phyloP scores from a whole-genome alignment of 35 echinoderm and acorn worm species.

The Lytechinus variegatus region DNA sequence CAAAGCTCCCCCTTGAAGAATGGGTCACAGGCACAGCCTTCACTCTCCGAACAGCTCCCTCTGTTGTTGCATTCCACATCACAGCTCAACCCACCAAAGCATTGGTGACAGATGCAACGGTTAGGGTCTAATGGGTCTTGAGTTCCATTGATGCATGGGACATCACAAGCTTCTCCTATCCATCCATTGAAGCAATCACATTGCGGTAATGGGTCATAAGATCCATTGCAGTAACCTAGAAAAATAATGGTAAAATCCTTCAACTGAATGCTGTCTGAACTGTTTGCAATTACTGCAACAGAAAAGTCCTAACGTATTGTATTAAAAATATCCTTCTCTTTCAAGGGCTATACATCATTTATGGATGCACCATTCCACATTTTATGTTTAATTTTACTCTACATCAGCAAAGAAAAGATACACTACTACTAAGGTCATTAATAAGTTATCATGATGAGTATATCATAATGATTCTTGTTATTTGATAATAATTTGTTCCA shows the following conservation, averaged over 20 bases:
- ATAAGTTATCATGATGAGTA: too few species aligned
- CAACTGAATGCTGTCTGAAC: too few species aligned
- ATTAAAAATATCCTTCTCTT: too few species aligned
- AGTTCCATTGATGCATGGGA: slow-evolving; percentile 73
- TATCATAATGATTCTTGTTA: too few species aligned
- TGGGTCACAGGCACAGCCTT: slow-evolving; percentile 44
- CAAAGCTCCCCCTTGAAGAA: slow-evolving; percentile 73
- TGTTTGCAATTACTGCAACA: too few species aligned
- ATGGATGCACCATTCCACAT: too few species aligned
- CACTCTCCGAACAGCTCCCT: slow-evolving; percentile 59
- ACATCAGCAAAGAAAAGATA: too few species aligned
- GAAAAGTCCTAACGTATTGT: too few species aligned
- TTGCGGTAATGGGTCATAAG: slow-evolving; percentile 64
- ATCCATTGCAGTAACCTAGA: slow-evolving; percentile 36
- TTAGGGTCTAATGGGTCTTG: slow-evolving; percentile 60
- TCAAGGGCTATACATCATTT: too few species aligned
- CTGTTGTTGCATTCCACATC: slow-evolving; percentile 72
- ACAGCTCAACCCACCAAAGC: slow-evolving; percentile 77
- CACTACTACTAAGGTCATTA: too few species aligned
- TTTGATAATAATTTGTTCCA: too few species aligned
- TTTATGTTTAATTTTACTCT: too few species aligned
- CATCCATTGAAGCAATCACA: slow-evolving; percentile 73
- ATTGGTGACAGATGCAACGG: slow-evolving; percentile 70
- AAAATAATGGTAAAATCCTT: not conserved
- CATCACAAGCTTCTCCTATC: slow-evolving; percentile 76